phyloP scores from a whole-genome alignment of 2,888 invertebrate genomes.

The Cantharis flavilabris region DNA sequence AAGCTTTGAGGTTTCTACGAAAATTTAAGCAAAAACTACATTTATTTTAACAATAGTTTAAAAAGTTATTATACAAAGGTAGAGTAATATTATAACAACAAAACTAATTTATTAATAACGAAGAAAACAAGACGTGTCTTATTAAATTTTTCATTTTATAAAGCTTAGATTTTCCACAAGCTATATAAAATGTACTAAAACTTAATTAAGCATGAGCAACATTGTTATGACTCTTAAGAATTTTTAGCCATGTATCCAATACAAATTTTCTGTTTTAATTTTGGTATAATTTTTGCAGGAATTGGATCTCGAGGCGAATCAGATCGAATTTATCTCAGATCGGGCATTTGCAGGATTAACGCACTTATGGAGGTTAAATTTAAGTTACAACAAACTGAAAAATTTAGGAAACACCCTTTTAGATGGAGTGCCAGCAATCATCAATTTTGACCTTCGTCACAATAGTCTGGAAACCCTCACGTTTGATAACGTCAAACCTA shows the following conservation, averaged over 20 bases:
- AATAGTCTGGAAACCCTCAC: constrained; percentile 79
- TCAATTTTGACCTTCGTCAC: constrained; percentile 75
- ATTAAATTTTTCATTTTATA: background rate
- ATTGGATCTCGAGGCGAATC: constrained; percentile 54
- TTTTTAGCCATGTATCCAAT: too few relatives aligned
- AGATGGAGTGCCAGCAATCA: constrained; percentile 72
- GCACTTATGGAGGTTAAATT: constrained; percentile 70
- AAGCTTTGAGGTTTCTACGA: too few relatives aligned
- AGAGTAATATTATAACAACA: background rate
- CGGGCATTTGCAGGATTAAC: constrained; percentile 78
- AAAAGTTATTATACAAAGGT: too few relatives aligned
- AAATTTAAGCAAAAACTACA: too few relatives aligned
- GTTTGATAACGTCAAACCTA: constrained; percentile 75
- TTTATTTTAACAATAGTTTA: too few relatives aligned
- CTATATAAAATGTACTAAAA: background rate
- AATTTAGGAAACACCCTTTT: constrained; percentile 73
- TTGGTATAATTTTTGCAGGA: constrained; percentile 38
- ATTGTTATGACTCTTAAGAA: background rate
- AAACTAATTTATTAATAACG: background rate
- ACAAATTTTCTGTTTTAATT: background rate
- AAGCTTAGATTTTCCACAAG: background rate
- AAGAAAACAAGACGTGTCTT: background rate
- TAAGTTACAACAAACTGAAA: constrained; percentile 77
- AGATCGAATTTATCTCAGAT: constrained; percentile 70
- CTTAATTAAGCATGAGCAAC: background rate